phyloP scores from a whole-genome alignment of 35 echinoderm and acorn worm genomes.

The Ophioderma brevispina region DNA sequence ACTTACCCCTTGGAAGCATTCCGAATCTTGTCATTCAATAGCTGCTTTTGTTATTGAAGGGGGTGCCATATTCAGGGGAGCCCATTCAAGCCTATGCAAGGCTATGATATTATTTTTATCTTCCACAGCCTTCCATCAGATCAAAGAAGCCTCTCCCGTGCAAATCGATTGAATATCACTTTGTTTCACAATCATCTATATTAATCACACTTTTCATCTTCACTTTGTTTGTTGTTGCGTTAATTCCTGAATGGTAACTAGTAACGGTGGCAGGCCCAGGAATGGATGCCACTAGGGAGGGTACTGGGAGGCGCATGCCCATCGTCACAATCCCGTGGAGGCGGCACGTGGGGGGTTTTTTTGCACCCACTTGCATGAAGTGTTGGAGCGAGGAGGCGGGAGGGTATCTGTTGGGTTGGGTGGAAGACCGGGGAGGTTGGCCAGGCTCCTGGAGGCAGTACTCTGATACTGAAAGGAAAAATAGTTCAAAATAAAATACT shows the following conservation, averaged over 20 bases:
- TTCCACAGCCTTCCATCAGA: too few species aligned
- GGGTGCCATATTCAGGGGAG: too few species aligned
- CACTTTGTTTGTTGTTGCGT: constrained; percentile 12
- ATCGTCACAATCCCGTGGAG: constrained; percentile 30
- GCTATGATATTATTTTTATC: too few species aligned
- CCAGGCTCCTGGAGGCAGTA: constrained; percentile 87
- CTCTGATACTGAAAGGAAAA: constrained; percentile 59
- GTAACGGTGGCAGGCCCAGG: constrained; percentile 84
- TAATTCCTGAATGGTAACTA: constrained; percentile 74
- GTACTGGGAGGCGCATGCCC: not conserved
- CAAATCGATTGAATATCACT: too few species aligned
- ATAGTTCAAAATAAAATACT: too few species aligned
- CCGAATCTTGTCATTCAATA: too few species aligned
- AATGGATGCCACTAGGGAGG: constrained; percentile 85
- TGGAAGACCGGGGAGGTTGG: constrained; percentile 91
- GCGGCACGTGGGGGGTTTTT: not conserved
- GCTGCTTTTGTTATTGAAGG: too few species aligned
- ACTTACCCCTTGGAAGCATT: too few species aligned
- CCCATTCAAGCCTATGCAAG: too few species aligned
- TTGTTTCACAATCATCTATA: too few species aligned
- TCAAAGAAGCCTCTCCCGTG: too few species aligned
- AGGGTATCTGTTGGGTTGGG: constrained; percentile 80
- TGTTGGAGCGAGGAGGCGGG: constrained; percentile 55
- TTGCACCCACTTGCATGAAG: not conserved
- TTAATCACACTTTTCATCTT: too few species aligned